Evolutionary conservation across 2,797 vertebrate genomes (phyloP).

Genomic region (Enteromius viviparus): DNA sequence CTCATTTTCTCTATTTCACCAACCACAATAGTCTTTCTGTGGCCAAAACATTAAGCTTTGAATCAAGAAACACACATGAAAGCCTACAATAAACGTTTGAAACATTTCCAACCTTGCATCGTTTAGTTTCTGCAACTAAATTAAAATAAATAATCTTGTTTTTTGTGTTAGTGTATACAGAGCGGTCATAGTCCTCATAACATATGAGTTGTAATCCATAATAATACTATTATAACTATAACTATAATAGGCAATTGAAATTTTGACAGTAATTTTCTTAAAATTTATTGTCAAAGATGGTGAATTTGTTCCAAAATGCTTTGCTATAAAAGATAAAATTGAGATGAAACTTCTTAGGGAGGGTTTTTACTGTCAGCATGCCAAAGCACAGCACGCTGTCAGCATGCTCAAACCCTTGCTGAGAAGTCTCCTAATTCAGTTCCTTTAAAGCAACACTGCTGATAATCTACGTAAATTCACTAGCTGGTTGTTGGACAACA

Average conservation of each 20-base stretch:
- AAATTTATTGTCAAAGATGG: background rate
- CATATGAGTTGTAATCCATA: background rate
- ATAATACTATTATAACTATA: background rate
- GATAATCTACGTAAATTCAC: background rate
- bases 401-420: background rate
- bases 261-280: background rate
- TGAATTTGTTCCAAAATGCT: background rate
- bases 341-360: background rate
- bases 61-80: background rate
- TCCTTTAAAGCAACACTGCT: constrained; percentile 1
- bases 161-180: background rate
- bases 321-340: background rate
- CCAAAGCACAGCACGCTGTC: constrained; percentile 1
- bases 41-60: background rate
- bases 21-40: background rate
- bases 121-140: background rate
- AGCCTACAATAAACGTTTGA: background rate
- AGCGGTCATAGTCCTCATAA: background rate
- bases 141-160: background rate
- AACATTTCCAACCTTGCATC: background rate
- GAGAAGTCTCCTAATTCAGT: background rate
- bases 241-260: background rate
- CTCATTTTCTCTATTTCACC: background rate
- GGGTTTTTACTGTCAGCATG: constrained; percentile 10
- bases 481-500: background rate